Base-by-base conservation (phyloP, 1,140 invertebrate genomes). In the Polypedilum vanderplanki region DNA sequence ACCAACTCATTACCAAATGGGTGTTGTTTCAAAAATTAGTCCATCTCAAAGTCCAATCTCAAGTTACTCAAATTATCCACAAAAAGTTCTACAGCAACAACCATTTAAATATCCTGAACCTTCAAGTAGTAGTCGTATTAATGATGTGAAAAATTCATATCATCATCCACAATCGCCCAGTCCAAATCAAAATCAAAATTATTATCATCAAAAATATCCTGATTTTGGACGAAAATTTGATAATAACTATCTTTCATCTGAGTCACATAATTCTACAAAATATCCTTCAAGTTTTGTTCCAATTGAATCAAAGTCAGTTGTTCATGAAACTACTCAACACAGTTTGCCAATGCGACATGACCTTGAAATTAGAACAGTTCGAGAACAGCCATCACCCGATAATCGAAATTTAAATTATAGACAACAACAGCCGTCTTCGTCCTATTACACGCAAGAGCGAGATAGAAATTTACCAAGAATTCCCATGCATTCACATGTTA, bases 171-270 rank as follows among this genome's bases (percentile, higher is more conserved):
- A 70, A 70, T 22, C 10, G 17, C 7, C 0, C 4, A 22, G 65
- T 8, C 7, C 15, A 20, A 20, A 18, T 22, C 17, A 9, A 9
- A 9, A 5, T 5, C 65, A 70, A 12, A 70, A 70, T 70, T 70
- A 70, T 22, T 70, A 70, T 10, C 65, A 70, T 10, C 65, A 20
- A 3, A 70, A 70, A 20, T 70, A 70, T 70, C 65, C 65, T 7
- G 65, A 70, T 20, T 70, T 70, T 70, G 5, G 17, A 70, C 65
- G 65, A 9, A 18, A 70, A 20, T 70, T 70, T 20, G 65, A 70
- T 8, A 18, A 18, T 18, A 70, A 70, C 8, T 12, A 46, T 57
- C 12, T n/a, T 57, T 4, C n/a, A 12, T 57, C 12, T 15, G n/a
- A n/a, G 65, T 12, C 17, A 20, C 15, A 18, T 18, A 17, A 70